Percentiles rank a stretch among this genome's conserved stretches.
phyloP scores from a whole-genome alignment of 1,140 invertebrate genomes.

The Berghia stephanieae region DNA sequence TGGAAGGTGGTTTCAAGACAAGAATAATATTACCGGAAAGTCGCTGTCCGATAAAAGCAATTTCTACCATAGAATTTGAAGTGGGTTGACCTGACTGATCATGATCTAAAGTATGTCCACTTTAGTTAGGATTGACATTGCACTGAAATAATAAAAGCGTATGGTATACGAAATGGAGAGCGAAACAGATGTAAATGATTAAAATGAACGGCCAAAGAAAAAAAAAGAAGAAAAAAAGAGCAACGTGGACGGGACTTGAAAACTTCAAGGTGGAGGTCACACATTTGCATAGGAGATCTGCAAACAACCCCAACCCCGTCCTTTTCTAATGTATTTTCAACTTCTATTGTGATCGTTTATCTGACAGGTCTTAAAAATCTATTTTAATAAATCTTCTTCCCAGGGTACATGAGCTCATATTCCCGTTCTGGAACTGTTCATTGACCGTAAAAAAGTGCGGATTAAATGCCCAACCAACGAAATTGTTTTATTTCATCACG shows the following conservation, averaged over 20 bases:
- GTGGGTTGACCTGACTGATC: too few species aligned
- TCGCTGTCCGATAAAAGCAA: too few species aligned
- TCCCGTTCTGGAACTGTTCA: too few species aligned
- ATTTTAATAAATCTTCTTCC: neutral
- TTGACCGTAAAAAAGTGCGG: neutral
- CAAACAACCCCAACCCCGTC: neutral
- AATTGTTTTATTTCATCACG: conserved; percentile 20
- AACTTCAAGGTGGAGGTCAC: neutral
- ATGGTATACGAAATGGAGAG: too few species aligned
- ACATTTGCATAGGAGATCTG: neutral
- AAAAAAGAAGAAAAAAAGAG: neutral
- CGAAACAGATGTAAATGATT: too few species aligned
- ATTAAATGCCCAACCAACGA: conserved; percentile 22
- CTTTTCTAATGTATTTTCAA: neutral
- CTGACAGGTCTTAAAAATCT: neutral
- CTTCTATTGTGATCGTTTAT: neutral
- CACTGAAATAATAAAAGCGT: too few species aligned
- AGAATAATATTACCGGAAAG: too few species aligned
- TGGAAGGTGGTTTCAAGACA: too few species aligned
- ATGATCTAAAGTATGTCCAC: too few species aligned
- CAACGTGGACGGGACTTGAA: neutral
- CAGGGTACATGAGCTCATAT: neutral
- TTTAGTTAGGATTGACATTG: too few species aligned
- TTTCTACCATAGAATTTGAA: too few species aligned
- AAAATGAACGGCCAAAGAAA: neutral